These are phyloP conservation scores for Diplodus puntazzo DNA, from an alignment of 2,797 vertebrate genomes.

Conservation along the genomic window DNA sequence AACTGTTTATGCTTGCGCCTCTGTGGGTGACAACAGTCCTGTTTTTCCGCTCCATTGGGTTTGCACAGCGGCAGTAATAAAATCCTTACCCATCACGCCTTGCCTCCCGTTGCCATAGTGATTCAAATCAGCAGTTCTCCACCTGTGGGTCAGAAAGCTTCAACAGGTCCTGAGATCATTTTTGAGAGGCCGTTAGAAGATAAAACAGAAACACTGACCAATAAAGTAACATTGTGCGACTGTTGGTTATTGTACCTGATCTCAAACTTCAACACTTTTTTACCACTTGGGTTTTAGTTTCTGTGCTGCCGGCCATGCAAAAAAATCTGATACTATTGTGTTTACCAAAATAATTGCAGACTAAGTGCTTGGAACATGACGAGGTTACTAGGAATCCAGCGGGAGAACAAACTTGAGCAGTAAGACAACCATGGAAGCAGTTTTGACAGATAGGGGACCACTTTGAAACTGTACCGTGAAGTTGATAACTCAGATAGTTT, in stretches of 20 bases:
- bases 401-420: background rate
- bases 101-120: constrained; percentile 62
- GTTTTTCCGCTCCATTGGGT: constrained; percentile 45
- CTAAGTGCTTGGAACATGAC: too few relatives aligned
- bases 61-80: constrained; percentile 42
- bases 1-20: background rate
- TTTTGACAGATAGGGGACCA: background rate
- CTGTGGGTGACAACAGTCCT: constrained; percentile 3
- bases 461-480: background rate
- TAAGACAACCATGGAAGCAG: background rate
- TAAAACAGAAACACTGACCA: background rate
- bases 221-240: background rate
- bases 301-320: background rate
- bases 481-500: background rate
- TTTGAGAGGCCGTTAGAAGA: background rate
- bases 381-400: background rate
- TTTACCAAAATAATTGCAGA: background rate
- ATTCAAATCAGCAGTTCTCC: constrained; percentile 50
- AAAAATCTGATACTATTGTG: too few relatives aligned
- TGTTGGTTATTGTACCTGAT: background rate
- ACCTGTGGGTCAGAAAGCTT: constrained; percentile 23
- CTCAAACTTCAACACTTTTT: background rate
- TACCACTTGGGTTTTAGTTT: background rate
- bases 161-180: constrained; percentile 23
- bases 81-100: constrained; percentile 41